Base-by-base conservation (phyloP, 2,113 vertebrate species). In the Melanostigma gelatinosum region DNA sequence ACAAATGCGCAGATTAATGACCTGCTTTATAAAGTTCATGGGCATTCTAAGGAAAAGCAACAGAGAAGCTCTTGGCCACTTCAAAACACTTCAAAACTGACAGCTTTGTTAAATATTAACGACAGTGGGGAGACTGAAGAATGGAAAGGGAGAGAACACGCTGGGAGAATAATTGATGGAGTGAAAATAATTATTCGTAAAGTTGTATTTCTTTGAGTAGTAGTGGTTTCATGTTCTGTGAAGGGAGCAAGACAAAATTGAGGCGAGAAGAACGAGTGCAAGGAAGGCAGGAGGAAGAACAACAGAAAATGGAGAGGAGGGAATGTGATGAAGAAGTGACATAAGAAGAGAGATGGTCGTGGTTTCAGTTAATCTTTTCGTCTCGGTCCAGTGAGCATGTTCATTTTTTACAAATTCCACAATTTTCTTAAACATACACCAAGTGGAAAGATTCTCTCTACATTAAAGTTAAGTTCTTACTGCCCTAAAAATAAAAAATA, bases 41-140 rank as follows among this genome's bases (percentile, higher is more conserved):
- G 62, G 7, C 46, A 50, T 48, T 46, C 20, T 22, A 36, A 62
- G 36, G 42, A 44, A 80, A 0, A 68, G 63, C 44, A 84, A 75
- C 61, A 78, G 54, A 79, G 52, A 65, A 64, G 77, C 44, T 75
- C 58, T 72, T 60, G 52, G 22, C 46, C 22, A 72, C 58, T 75
- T 75, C 73, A 84, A 82, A 83, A 85, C 32, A 72, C 55, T 68
- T 88, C 81, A 84, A 38, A 84, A 87, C 65, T 81, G 73, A 87
- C 85, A 85, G 73, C 72, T 82, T 74, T 63, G 70, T 93, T 65
- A 85, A 91, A 89, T 78, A 85, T 86, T 85, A 63, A 89, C 34
- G 50, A 42, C 44, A 76, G 36, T 0, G 1, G 24, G 52, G 62
- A 77, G 63, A 75, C 44, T 18, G 34, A 72, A 83, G 66, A 74